Evolutionary conservation across 2,888 invertebrate species (phyloP).

Genomic region (Bembecia ichneumoniformis): DNA sequence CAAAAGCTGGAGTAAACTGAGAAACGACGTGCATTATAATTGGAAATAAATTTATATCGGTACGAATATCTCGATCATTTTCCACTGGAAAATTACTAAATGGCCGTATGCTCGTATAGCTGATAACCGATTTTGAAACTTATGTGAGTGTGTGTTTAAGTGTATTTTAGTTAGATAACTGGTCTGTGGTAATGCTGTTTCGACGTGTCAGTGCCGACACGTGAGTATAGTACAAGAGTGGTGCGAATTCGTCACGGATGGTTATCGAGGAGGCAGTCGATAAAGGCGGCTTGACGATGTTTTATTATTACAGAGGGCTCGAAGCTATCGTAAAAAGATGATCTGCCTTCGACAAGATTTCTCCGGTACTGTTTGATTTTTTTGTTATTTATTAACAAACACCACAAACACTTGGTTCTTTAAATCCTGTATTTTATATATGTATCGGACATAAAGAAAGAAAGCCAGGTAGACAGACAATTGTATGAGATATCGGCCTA

Average conservation of each 20-base stretch:
- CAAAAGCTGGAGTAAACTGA: slow-evolving; percentile 20
- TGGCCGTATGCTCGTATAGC: neutral
- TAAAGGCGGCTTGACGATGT: slow-evolving; percentile 63
- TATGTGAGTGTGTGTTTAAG: neutral
- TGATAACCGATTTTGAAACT: too few species aligned
- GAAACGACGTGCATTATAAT: slow-evolving; percentile 46
- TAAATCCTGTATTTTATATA: too few species aligned
- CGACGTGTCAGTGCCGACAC: neutral
- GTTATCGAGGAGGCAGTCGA: slow-evolving; percentile 65
- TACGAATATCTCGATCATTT: slow-evolving; percentile 50
- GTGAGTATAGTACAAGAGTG: slow-evolving; percentile 27
- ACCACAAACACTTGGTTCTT: too few species aligned
- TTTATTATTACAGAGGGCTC: slow-evolving; percentile 55
- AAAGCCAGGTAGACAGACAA: too few species aligned
- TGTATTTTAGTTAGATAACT: neutral
- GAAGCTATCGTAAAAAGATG: slow-evolving; percentile 46
- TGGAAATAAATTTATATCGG: slow-evolving; percentile 62
- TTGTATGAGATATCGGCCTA: too few species aligned
- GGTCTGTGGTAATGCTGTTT: neutral
- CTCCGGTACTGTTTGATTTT: slow-evolving; percentile 6
- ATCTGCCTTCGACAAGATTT: slow-evolving; percentile 44
- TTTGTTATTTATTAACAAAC: too few species aligned
- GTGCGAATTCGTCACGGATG: slow-evolving; percentile 70
- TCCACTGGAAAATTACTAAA: slow-evolving; percentile 17
- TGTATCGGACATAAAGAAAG: too few species aligned